A percentile compares a stretch with the other conserved stretches of the same genome.
These are phyloP conservation scores for Brachyrhaphis roseni DNA, from an alignment of 2,797 vertebrate genomes.

Conservation along the genomic window DNA sequence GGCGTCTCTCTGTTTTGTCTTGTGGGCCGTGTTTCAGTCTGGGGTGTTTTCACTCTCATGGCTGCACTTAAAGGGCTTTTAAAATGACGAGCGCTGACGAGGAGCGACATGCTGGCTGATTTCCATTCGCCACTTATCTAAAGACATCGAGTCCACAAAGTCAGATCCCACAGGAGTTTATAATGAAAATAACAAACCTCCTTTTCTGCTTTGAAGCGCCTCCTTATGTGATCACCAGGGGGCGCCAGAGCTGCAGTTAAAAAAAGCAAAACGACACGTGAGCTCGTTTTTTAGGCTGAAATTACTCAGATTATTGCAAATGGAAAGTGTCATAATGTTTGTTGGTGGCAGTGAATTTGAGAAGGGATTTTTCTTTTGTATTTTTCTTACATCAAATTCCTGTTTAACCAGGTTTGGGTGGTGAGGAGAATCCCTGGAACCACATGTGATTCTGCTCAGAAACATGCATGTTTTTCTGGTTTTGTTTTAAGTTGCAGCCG, in stretches of 20 bases:
- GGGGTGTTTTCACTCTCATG: conserved; percentile 58
- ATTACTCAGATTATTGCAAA: conserved; percentile 63
- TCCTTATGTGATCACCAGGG: conserved; percentile 45
- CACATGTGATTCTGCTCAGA: conserved; percentile 44
- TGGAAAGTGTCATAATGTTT: conserved; percentile 65
- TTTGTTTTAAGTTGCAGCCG: conserved; percentile 41
- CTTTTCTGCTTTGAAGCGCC: conserved; percentile 11
- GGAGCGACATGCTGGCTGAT: conserved; percentile 72
- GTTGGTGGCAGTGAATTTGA: conserved; percentile 45
- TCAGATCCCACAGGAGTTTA: conserved; percentile 70
- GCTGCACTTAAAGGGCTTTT: conserved; percentile 63
- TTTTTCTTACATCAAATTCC: conserved; percentile 36
- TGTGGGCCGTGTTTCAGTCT: conserved; percentile 26
- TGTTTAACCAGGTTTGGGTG: conserved; percentile 65
- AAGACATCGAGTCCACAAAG: conserved; percentile 71
- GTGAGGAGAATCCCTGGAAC: conserved; percentile 57
- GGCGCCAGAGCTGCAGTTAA: conserved; percentile 54
- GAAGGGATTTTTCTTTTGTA: conserved; percentile 50
- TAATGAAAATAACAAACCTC: conserved; percentile 72
- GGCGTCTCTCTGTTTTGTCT: conserved; percentile 51
- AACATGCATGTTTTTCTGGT: conserved; percentile 19
- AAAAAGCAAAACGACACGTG: conserved; percentile 53
- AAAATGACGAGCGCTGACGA: conserved; percentile 60
- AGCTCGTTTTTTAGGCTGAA: conserved; percentile 43
- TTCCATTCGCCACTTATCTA: conserved; percentile 76